phyloP scores from a whole-genome alignment of 92 coral and sea anemone species.

The Bergia puertoricense region DNA sequence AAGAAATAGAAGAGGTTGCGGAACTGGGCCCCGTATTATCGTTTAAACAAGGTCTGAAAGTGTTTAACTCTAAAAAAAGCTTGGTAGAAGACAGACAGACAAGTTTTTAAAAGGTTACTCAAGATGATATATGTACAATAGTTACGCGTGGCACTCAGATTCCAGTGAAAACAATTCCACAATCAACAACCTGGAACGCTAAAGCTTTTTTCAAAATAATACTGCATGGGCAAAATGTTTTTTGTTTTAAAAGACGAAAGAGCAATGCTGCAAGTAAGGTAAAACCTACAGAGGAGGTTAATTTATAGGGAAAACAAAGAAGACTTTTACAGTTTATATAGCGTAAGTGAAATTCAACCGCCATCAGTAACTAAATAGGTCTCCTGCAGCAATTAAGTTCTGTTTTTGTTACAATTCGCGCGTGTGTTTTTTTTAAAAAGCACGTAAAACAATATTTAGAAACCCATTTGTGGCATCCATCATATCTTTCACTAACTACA shows the following conservation, averaged over 20 bases:
- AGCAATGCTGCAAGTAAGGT: too few relatives aligned
- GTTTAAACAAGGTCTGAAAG: background rate
- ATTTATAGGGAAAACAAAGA: background rate
- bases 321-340: background rate
- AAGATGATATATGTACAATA: background rate
- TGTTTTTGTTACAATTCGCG: background rate
- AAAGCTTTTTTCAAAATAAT: too few relatives aligned
- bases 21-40: background rate
- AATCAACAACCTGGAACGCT: background rate
- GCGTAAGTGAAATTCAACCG: background rate
- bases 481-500: too few relatives aligned
- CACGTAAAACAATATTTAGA: background rate
- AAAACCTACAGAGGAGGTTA: background rate
- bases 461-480: too few relatives aligned
- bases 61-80: background rate
- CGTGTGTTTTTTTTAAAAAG: background rate
- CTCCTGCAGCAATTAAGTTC: background rate
- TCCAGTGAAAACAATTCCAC: background rate
- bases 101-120: background rate
- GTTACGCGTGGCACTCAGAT: background rate
- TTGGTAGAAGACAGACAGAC: too few relatives aligned
- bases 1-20: background rate
- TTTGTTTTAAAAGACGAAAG: too few relatives aligned
- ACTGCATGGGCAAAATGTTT: background rate
- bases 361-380: background rate